Base-by-base conservation (phyloP, 2,888 invertebrate genomes). In the Aporophyla nigra region DNA sequence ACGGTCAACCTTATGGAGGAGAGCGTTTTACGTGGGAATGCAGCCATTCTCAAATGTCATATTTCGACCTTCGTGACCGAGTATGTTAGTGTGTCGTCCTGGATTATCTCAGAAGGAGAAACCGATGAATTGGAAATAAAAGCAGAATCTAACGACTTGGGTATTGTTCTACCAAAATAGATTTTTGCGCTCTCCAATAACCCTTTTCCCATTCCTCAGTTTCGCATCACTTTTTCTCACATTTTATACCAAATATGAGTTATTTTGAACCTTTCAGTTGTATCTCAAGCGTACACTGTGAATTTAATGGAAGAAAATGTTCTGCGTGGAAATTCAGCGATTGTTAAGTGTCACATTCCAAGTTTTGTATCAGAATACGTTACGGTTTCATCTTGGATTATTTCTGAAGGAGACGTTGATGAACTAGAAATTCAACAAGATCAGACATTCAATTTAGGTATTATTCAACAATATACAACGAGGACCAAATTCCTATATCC, bases 271-370 rank as follows among this genome's bases (percentile, higher is more conserved):
- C 56, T 95, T 98, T 97, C 98, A 99, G 99, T 99, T 96, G 98
- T 99, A 90, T 98, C 98, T 91, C 99, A 99, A 97, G 97, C 97
- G 81, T 99, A 98, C 96, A 98, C 98, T 90, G 98, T 98, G 89
- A 99, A 99, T 97, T 98, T 99, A 91, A 98, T 99, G 98, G 99
- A 99, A 94, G 99, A 99, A 95, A 98, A 99, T 95, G 98, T 99
- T 87, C 97, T 99, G 90, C 98, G 98, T 92, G 99, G 99, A 92
- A 99, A 99, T 96, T 98, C 98, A 86, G 99, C 98, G 86, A 98
- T 99, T 93, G 97, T 99, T 92, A 99, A 99, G 97, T 99, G 99
- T 97, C 98, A 98, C 96, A 98, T 99, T 95, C 99, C 99, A 90
- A 98, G 98, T 97, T 99, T 99, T 97, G 98, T 99, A 91, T 98